Evolutionary conservation across 2,797 vertebrate species (phyloP).

Genomic region (Girardinus metallicus): DNA sequence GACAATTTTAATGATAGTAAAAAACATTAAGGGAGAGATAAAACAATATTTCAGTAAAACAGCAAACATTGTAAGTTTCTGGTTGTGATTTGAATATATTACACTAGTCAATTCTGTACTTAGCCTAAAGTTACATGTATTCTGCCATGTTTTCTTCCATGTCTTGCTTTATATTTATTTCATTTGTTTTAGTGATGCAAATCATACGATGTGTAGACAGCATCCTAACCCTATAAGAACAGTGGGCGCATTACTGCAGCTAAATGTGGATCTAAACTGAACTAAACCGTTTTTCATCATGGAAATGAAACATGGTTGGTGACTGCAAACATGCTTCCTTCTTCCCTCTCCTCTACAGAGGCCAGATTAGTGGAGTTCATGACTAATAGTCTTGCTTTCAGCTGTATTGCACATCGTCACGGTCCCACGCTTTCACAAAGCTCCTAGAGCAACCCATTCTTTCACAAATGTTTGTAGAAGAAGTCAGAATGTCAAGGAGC

Average conservation of each 20-base stretch:
- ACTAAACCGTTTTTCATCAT: not conserved
- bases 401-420: not conserved
- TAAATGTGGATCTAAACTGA: not conserved
- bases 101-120: not conserved
- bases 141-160: not conserved
- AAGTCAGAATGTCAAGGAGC: not conserved
- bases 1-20: too few species aligned
- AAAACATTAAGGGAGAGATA: too few species aligned
- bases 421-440: not conserved
- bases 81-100: too few species aligned
- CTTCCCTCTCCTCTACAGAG: not conserved
- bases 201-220: not conserved
- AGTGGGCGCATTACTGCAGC: not conserved
- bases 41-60: too few species aligned
- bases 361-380: not conserved
- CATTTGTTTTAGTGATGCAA: not conserved
- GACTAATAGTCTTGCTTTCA: not conserved
- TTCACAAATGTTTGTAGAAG: not conserved
- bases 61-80: too few species aligned
- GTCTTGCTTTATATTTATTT: not conserved
- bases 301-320: not conserved
- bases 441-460: not conserved
- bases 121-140: not conserved
- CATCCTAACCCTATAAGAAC: not conserved
- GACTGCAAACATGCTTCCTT: slow-evolving; percentile 2